Conservation (phyloP, 2,797 vertebrate genomes). For the Coregonus suidteri region DNA sequence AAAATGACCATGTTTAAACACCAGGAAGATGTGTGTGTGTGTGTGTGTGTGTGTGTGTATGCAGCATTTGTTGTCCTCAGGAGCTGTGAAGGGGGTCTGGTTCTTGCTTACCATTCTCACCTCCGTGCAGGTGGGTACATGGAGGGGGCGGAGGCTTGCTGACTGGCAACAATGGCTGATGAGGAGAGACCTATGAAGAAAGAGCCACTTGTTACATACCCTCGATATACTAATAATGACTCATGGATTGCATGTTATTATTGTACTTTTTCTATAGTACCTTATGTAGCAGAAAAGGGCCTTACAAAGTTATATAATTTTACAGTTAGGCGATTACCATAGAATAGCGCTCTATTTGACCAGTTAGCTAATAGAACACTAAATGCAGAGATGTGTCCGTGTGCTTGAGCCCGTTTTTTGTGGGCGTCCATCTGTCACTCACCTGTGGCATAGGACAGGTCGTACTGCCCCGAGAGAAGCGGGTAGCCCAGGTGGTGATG, state of each 20-base stretch:
- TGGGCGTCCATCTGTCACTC: constrained; percentile 43
- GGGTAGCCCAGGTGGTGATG: constrained; percentile 95
- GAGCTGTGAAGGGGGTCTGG: constrained; percentile 24
- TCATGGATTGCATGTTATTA: background rate
- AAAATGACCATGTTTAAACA: background rate
- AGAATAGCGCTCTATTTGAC: background rate
- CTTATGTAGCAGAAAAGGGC: background rate
- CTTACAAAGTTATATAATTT: too few species aligned
- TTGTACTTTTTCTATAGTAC: background rate
- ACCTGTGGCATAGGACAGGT: constrained; percentile 94
- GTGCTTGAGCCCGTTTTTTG: background rate
- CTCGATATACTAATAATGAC: background rate
- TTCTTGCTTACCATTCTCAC: constrained; percentile 90
- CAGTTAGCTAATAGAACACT: background rate
- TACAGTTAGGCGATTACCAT: too few species aligned
- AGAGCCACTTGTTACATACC: constrained; percentile 40
- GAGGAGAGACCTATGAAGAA: constrained; percentile 86
- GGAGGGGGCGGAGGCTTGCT: constrained; percentile 90
- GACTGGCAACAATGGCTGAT: constrained; percentile 95
- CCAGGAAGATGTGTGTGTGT: background rate
- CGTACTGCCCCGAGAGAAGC: constrained; percentile 91
- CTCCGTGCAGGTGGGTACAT: constrained; percentile 93
- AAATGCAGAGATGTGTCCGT: background rate
- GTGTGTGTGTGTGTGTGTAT: constrained; percentile 1
- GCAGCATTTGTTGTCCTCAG: too few species aligned